These are phyloP conservation scores for Drosophila subsilvestris DNA, from an alignment of 2,888 invertebrate species.

Conservation along the genomic window DNA sequence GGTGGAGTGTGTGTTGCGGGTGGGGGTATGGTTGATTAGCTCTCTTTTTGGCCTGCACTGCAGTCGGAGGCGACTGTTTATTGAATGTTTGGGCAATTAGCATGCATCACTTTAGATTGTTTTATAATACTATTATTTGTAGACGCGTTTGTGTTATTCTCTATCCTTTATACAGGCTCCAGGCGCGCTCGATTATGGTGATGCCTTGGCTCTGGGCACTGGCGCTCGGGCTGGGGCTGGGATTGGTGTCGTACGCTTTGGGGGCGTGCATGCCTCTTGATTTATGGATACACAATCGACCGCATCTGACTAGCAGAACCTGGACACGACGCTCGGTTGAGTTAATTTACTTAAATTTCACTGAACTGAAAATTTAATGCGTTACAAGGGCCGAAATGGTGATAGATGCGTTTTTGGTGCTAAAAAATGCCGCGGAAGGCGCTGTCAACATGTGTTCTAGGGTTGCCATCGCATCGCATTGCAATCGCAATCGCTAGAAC, in stretches of 20 bases:
- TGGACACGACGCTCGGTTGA: slow-evolving; percentile 5
- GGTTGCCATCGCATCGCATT: slow-evolving; percentile 27
- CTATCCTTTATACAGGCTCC: slow-evolving; percentile 57
- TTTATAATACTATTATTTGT: slow-evolving; percentile 30
- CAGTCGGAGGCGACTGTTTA: slow-evolving; percentile 25
- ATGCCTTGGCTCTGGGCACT: slow-evolving; percentile 40
- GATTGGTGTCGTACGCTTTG: slow-evolving; percentile 49
- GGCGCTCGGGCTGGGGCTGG: background rate
- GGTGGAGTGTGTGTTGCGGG: background rate
- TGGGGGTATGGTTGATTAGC: background rate
- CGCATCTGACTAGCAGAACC: slow-evolving; percentile 11
- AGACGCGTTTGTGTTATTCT: background rate
- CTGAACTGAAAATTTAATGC: slow-evolving; percentile 68
- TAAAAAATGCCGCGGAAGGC: slow-evolving; percentile 62
- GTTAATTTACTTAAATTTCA: slow-evolving; percentile 34
- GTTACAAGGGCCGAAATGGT: slow-evolving; percentile 64
- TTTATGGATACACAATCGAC: slow-evolving; percentile 3
- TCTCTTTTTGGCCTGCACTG: slow-evolving; percentile 1
- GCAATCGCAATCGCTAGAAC: background rate
- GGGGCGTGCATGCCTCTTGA: slow-evolving; percentile 61
- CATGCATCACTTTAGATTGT: slow-evolving; percentile 54
- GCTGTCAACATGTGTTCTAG: slow-evolving; percentile 53
- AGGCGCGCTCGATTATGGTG: slow-evolving; percentile 58
- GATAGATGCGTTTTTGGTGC: slow-evolving; percentile 34
- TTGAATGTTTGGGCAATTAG: slow-evolving; percentile 44